Conservation (phyloP, 2,888 invertebrate species). For the Hydrotaea cyrtoneurina region DNA sequence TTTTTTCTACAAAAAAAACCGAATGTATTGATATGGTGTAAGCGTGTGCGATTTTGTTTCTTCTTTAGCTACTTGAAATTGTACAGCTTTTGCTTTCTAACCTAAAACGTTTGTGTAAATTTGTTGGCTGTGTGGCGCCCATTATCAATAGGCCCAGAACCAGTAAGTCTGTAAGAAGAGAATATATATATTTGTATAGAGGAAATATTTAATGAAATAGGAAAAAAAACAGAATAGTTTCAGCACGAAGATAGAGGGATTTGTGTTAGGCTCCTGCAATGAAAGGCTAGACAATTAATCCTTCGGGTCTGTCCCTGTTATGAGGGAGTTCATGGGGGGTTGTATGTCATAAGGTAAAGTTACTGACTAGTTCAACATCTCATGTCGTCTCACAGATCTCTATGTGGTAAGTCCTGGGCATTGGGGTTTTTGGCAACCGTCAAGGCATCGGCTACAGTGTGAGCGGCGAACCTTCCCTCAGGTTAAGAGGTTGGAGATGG, state of each 20-base stretch:
- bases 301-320: no score
- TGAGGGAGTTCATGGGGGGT: no score
- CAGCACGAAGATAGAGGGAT: not conserved
- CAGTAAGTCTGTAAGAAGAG: constrained; percentile 75
- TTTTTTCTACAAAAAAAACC: constrained; percentile 18
- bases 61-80: not conserved
- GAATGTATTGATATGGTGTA: constrained; percentile 30
- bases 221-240: not conserved
- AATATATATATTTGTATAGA: constrained; percentile 38
- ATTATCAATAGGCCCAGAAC: constrained; percentile 77
- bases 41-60: constrained; percentile 41
- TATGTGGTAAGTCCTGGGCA: no score
- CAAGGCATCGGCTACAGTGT: no score
- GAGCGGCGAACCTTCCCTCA: no score
- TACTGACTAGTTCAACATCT: no score
- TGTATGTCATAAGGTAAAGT: no score
- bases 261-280: no score
- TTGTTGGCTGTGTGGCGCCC: constrained; percentile 77
- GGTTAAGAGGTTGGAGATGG: no score
- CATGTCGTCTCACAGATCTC: no score
- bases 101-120: constrained; percentile 75
- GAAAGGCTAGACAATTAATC: no score
- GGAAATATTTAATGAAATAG: constrained; percentile 11
- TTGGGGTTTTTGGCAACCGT: no score
- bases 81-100: constrained; percentile 67